Evolutionary conservation across 2,888 invertebrate genomes (phyloP), one percentile per base, ranked within the genome.

Genomic region (Rapana venosa): DNA sequence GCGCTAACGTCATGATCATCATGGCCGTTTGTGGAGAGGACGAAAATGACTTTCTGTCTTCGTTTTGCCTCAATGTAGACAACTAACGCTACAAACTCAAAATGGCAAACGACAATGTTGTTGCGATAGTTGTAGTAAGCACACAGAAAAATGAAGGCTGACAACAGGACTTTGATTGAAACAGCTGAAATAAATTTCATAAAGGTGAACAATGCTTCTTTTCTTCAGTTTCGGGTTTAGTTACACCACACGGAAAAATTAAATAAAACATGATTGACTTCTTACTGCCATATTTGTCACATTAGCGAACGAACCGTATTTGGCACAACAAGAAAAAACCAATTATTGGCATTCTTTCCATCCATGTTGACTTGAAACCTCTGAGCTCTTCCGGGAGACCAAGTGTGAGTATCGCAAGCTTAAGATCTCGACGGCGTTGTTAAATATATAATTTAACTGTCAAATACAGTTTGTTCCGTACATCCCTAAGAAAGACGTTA

Each of bases 121-220:
- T 61, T 91, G 91, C 81, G 88, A 87, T 74, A 89, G 81, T 66
- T 91, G 91, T 90, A 89, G 91, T 91, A 87, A 87, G 20, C 47
- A 84, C 13, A 35, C 20, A 36, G 35, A 81, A 11, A 36, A 35
- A 15, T 13, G n/a, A 81, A 81, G 35, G 81, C 81, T 81, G 20
- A 17, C 35, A 81, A 81, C 15, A 35, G 35, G 8, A 0, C 2
- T 26, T 5, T 8, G 11, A 26, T n/a, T n/a, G 17, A n/a, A 11
- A 74, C 17, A 22, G 30, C n/a, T n/a, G 20, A 20, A 22, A 61
- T 22, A 22, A n/a, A 61, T 15, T 15, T 20, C 1, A 61, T 13
- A 22, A 61, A 13, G 22, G 20, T 22, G 61, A 61, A 1, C 22
- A 22, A 4, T 61, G 22, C 61, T 20, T 1, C 15, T 61, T 20